Evolutionary conservation across 2,113 vertebrate species (phyloP).

Genomic region (Polypterus senegalus): DNA sequence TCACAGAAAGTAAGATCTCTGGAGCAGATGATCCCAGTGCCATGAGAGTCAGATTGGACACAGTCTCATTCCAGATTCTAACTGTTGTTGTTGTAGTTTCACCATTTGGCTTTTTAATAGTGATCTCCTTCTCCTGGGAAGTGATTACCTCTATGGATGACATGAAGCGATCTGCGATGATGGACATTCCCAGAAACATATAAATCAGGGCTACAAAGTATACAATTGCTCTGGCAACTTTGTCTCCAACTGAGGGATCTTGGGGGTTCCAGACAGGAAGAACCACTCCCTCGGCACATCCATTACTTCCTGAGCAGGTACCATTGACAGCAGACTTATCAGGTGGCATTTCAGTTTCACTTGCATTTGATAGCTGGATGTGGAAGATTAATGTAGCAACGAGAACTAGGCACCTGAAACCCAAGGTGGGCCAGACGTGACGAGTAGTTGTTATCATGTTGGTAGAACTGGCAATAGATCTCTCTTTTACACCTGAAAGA

Average conservation of each 20-base stretch:
- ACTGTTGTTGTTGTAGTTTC: slow-evolving; percentile 62
- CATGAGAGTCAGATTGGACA: slow-evolving; percentile 72
- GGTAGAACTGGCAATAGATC: no score
- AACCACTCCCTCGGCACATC: slow-evolving; percentile 60
- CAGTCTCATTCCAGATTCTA: slow-evolving; percentile 70
- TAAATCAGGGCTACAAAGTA: slow-evolving; percentile 71
- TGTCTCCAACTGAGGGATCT: slow-evolving; percentile 64
- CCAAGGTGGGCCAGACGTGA: no score
- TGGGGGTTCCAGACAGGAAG: slow-evolving; percentile 68
- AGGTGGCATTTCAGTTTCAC: no score
- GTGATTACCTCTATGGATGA: slow-evolving; percentile 76
- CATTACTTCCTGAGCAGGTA: slow-evolving; percentile 46
- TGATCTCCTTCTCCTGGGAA: slow-evolving; percentile 69
- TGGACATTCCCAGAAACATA: slow-evolving; percentile 76
- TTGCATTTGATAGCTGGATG: no score
- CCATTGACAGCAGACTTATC: neutral
- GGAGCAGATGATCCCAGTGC: slow-evolving; percentile 66
- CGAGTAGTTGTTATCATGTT: no score
- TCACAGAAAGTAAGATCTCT: slow-evolving; percentile 68
- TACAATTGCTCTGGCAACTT: slow-evolving; percentile 66
- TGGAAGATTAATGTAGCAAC: no score
- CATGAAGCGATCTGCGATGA: slow-evolving; percentile 73
- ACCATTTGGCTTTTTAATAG: slow-evolving; percentile 62
- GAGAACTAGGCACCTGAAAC: no score
- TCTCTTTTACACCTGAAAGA: no score